Percentiles rank a stretch among this genome's conserved stretches.
Conservation (phyloP, 2,797 vertebrate species). For the Alectoris magna region DNA sequence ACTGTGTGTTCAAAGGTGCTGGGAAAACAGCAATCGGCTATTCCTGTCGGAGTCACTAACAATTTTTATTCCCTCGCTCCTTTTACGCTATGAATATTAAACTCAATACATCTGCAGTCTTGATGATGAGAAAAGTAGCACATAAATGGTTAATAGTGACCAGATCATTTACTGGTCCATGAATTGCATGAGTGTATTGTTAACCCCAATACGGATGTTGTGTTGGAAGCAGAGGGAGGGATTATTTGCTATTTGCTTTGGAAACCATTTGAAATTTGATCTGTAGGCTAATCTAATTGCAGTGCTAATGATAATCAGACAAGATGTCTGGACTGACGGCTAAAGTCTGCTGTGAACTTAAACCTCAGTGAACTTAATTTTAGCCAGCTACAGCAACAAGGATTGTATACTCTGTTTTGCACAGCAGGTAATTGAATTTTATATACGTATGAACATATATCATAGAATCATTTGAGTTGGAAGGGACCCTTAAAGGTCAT, state of each 20-base stretch:
- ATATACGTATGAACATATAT: neutral
- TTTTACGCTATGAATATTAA: neutral
- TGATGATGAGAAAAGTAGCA: neutral
- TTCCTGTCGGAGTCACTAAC: neutral
- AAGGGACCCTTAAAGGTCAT: too few species aligned
- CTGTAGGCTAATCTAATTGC: constrained; percentile 69
- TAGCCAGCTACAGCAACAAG: neutral
- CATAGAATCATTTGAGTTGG: too few species aligned
- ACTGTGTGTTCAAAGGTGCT: neutral
- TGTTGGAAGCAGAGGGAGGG: neutral
- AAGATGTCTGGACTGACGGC: neutral
- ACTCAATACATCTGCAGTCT: neutral
- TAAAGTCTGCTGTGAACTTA: constrained; percentile 44
- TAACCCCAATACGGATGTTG: neutral
- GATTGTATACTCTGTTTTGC: neutral
- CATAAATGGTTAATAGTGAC: neutral
- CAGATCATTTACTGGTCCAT: neutral
- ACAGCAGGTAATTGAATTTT: neutral
- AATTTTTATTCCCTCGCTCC: neutral
- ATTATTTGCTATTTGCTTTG: constrained; percentile 55
- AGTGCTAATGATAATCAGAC: constrained; percentile 60
- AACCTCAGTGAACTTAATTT: constrained; percentile 57
- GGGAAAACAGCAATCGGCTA: neutral
- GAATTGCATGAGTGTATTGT: neutral
- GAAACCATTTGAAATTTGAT: constrained; percentile 68